Evolutionary conservation across 2,888 invertebrate genomes (phyloP), one percentile per base, ranked within the genome.

Genomic region (Caenorhabditis sulstoni): DNA sequence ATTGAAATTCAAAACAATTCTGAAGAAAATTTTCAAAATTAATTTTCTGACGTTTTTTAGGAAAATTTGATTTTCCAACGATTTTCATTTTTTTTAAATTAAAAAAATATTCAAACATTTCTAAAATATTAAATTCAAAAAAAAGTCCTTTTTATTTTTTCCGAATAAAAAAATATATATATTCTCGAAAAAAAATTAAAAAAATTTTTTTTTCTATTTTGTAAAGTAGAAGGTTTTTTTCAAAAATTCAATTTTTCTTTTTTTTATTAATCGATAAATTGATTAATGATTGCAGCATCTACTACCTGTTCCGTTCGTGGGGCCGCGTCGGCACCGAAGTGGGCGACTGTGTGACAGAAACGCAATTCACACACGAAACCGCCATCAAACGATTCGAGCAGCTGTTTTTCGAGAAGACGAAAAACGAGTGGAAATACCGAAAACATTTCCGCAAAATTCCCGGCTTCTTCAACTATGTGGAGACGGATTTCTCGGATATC

Each of bases 271-370:
- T n/a, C n/a, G n/a, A n/a, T n/a, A 53, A 53, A 20, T n/a, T 5
- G 12, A 7, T n/a, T 14, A n/a, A n/a, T 14, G 3, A 37, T 57
- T 64, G 16, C 64, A 74, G 74, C 29, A 0, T 35, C 1, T 79
- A 50, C 91, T 95, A 94, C 93, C 89, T 97, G 29, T 97, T 95
- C 91, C 93, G 96, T 16, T 93, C 96, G 0, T 99, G 98, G 98
- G 99, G 99, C 12, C 93, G 98, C 74, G 96, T 97, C 84, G 97
- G 98, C 4, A 99, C 98, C 0, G 94, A 94, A 0, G 95, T 96
- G 86, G 98, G 98, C 7, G 91, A 91, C 8, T 89, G 88, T 74
- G 91, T 91, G 67, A 64, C 90, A 16, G 91, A 91, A n/a, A n/a
- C n/a, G 58, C 71, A 73, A 3, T 86, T 71, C 64, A 35, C 52